A percentile compares a stretch with the other conserved stretches of the same genome.
Conservation (phyloP, 2,888 invertebrate species). For the Tyria jacobaeae region DNA sequence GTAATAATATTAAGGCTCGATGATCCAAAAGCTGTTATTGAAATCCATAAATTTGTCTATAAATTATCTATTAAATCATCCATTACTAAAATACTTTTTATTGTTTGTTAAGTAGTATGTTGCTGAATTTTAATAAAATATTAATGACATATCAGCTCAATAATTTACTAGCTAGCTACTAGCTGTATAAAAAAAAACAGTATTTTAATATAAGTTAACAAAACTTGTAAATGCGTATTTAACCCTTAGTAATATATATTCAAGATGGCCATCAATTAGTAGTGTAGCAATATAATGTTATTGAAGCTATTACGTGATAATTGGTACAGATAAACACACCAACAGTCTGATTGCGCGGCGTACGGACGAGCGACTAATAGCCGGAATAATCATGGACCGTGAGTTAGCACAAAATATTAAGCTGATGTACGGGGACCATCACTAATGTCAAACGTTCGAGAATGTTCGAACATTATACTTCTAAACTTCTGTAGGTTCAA, state of each 20-base stretch:
- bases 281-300: slow-evolving; percentile 5
- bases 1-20: background rate
- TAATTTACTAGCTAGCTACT: too few relatives aligned
- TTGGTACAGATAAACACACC: slow-evolving; percentile 45
- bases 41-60: background rate
- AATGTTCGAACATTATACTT: slow-evolving; percentile 2
- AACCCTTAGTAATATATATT: background rate
- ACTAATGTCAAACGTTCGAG: slow-evolving; percentile 15
- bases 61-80: background rate
- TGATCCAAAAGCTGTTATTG: background rate
- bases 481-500: too few relatives aligned
- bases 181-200: too few relatives aligned
- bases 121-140: too few relatives aligned
- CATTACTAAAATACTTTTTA: too few relatives aligned
- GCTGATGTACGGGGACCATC: slow-evolving; percentile 25
- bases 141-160: too few relatives aligned
- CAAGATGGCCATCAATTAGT: background rate
- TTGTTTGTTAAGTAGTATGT: too few relatives aligned
- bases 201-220: too few relatives aligned
- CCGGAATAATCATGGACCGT: slow-evolving; percentile 35
- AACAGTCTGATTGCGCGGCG: slow-evolving; percentile 34
- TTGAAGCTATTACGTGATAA: slow-evolving; percentile 32
- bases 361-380: slow-evolving; percentile 37
- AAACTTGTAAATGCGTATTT: background rate
- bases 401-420: slow-evolving; percentile 24